phyloP scores from a whole-genome alignment of 2,797 vertebrate species.

The Meda fulgida region DNA sequence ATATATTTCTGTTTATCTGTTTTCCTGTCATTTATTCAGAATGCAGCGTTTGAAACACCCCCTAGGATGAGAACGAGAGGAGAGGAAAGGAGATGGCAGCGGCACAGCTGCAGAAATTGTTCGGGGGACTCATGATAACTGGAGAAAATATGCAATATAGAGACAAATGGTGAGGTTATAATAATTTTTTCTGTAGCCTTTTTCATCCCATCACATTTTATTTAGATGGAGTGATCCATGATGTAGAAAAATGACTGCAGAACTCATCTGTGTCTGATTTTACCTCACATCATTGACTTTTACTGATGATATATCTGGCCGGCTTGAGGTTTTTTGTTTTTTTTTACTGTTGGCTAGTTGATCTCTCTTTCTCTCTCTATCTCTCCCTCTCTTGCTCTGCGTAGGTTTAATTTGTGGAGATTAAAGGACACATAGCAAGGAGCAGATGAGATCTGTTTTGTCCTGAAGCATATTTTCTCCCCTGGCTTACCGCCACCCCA shows the following conservation, averaged over 20 bases:
- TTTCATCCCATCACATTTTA: slow-evolving; percentile 28
- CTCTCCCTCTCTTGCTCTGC: slow-evolving; percentile 18
- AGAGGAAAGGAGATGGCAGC: slow-evolving; percentile 30
- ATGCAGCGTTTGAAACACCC: slow-evolving; percentile 74
- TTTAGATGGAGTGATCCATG: slow-evolving; percentile 23
- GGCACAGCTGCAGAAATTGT: slow-evolving; percentile 45
- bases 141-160: slow-evolving; percentile 49
- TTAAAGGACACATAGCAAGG: slow-evolving; percentile 70
- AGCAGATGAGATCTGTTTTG: slow-evolving; percentile 67
- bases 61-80: slow-evolving; percentile 39
- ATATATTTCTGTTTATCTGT: slow-evolving; percentile 81
- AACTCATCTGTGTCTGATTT: slow-evolving; percentile 36
- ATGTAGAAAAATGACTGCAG: slow-evolving; percentile 32
- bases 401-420: slow-evolving; percentile 77
- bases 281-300: slow-evolving; percentile 41
- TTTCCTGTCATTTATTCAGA: slow-evolving; percentile 81
- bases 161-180: slow-evolving; percentile 43
- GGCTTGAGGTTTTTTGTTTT: background rate
- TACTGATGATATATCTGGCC: slow-evolving; percentile 34
- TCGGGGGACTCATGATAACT: slow-evolving; percentile 38
- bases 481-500: slow-evolving; percentile 66
- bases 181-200: slow-evolving; percentile 32
- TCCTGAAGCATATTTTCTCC: slow-evolving; percentile 67
- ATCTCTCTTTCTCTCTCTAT: slow-evolving; percentile 64
- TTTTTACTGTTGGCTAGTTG: background rate